phyloP scores from a whole-genome alignment of 2,888 invertebrate genomes.

The Eustalomyia histrio region DNA sequence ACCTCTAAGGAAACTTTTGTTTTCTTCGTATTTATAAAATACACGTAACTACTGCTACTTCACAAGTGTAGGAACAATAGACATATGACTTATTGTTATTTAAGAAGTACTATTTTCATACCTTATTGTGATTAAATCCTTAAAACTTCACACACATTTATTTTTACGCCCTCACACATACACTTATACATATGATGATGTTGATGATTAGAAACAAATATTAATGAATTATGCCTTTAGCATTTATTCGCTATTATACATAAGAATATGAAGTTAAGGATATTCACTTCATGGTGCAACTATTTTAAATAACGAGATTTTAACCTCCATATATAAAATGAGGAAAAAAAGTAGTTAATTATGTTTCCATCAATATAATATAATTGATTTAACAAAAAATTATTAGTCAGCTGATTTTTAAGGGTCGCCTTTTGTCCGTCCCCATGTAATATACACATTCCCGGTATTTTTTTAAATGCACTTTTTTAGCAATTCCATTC shows the following conservation, averaged over 20 bases:
- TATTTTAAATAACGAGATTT: too few relatives aligned
- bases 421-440: too few relatives aligned
- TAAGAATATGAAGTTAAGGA: slow-evolving; percentile 2
- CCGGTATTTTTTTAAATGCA: too few relatives aligned
- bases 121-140: slow-evolving; percentile 39
- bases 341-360: too few relatives aligned
- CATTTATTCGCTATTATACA: slow-evolving; percentile 47
- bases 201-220: slow-evolving; percentile 50
- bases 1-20: slow-evolving; percentile 33
- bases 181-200: slow-evolving; percentile 23
- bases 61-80: slow-evolving; percentile 1
- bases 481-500: too few relatives aligned
- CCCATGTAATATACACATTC: too few relatives aligned
- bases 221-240: slow-evolving; percentile 59
- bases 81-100: slow-evolving; percentile 48
- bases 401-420: too few relatives aligned
- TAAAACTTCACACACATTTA: slow-evolving; percentile 1
- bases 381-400: too few relatives aligned
- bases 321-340: too few relatives aligned
- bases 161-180: slow-evolving; percentile 1
- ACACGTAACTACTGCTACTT: slow-evolving; percentile 8
- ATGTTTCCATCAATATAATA: too few relatives aligned
- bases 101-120: slow-evolving; percentile 21
- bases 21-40: not conserved
- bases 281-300: slow-evolving; percentile 9